Percentiles rank a stretch among this genome's conserved stretches.
phyloP scores from a whole-genome alignment of 2,888 invertebrate species.

The Actias luna region DNA sequence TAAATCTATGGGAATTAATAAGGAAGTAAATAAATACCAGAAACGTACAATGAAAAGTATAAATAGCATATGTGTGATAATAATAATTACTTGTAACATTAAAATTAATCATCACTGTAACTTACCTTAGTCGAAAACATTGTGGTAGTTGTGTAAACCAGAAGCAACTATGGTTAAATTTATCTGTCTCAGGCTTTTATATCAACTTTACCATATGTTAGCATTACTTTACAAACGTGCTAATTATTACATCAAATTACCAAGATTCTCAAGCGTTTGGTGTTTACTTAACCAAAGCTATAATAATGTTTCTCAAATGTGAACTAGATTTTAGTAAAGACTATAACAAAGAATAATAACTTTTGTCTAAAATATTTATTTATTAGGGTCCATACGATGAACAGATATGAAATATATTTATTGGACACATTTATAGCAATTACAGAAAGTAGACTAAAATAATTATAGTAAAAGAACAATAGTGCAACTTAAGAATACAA shows the following conservation, averaged over 20 bases:
- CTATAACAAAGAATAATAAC: no score
- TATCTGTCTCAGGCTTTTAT: constrained; percentile 6
- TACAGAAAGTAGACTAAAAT: no score
- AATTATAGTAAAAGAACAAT: no score
- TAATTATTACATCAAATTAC: constrained; percentile 15
- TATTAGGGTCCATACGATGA: no score
- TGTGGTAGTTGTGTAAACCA: not conserved
- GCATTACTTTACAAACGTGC: not conserved
- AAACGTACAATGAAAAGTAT: not conserved
- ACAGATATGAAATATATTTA: no score
- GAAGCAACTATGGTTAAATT: not conserved
- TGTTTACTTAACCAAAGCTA: not conserved
- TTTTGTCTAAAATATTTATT: no score
- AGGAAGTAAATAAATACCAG: not conserved
- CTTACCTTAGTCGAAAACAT: constrained; percentile 28
- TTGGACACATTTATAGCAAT: no score
- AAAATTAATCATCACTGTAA: not conserved
- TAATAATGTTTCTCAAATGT: not conserved
- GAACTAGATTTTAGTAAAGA: not conserved
- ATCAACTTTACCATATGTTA: constrained; percentile 2
- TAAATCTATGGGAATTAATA: not conserved
- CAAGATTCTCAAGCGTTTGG: constrained; percentile 6
- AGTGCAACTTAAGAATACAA: no score
- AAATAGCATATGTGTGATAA: not conserved
- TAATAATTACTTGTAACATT: constrained; percentile 2